These are phyloP conservation scores for Ornithoptera priamus DNA, from an alignment of 2,888 invertebrate species.

Conservation along the genomic window DNA sequence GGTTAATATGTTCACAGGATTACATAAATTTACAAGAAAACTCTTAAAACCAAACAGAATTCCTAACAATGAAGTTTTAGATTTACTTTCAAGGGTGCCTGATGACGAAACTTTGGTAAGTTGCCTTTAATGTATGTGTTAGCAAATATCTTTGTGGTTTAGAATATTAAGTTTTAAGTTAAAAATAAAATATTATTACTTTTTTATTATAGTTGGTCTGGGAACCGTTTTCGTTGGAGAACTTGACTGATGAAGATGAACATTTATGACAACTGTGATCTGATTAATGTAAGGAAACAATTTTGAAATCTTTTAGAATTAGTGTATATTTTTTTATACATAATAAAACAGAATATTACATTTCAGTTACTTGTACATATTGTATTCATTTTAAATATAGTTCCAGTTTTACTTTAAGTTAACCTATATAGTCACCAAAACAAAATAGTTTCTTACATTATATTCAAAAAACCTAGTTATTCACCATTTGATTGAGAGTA, in stretches of 20 bases:
- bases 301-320: background rate
- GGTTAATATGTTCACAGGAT: constrained; percentile 46
- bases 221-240: constrained; percentile 54
- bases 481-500: too few relatives aligned
- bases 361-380: background rate
- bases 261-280: constrained; percentile 36
- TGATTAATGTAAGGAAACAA: constrained; percentile 10
- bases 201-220: constrained; percentile 55
- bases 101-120: constrained; percentile 94
- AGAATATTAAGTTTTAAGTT: too few relatives aligned
- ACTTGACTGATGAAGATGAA: constrained; percentile 52
- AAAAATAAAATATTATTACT: background rate
- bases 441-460: too few relatives aligned
- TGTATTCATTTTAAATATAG: background rate
- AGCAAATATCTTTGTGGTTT: background rate
- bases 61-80: constrained; percentile 96
- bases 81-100: constrained; percentile 95
- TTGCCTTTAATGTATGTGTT: background rate
- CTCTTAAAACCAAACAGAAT: constrained; percentile 93
- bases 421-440: too few relatives aligned
- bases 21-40: constrained; percentile 96
- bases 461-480: too few relatives aligned
- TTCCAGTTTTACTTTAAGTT: background rate
- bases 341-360: background rate
- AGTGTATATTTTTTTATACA: background rate